These are phyloP conservation scores for Halocaridina rubra DNA, from an alignment of 2,888 invertebrate species.

Conservation along the genomic window DNA sequence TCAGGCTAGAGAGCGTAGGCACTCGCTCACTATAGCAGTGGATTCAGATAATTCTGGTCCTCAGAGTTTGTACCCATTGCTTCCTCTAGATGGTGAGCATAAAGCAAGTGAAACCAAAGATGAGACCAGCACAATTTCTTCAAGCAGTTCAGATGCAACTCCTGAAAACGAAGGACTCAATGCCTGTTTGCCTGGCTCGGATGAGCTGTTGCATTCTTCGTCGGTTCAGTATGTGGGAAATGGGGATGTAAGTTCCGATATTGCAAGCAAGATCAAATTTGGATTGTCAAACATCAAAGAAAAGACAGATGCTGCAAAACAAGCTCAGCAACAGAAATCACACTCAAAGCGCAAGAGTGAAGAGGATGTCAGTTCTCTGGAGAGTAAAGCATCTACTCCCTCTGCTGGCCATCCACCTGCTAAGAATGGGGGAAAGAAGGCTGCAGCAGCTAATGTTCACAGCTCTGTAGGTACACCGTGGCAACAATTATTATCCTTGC, in stretches of 20 bases:
- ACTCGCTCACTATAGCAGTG: conserved; percentile 48
- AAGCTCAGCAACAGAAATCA: background rate
- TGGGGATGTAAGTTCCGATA: conserved; percentile 10
- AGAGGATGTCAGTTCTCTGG: conserved; percentile 44
- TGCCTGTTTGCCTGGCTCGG: background rate
- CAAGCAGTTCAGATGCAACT: conserved; percentile 36
- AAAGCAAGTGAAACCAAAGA: conserved; percentile 27
- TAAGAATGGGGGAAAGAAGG: conserved; percentile 40
- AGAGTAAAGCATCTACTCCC: conserved; percentile 41
- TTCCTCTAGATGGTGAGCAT: conserved; percentile 1
- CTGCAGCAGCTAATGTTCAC: conserved; percentile 1
- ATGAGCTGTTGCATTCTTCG: conserved; percentile 15
- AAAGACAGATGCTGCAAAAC: background rate
- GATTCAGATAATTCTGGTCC: conserved; percentile 26
- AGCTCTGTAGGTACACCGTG: conserved; percentile 40
- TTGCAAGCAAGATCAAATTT: conserved; percentile 29
- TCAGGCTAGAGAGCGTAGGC: conserved; percentile 48
- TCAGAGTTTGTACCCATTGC: conserved; percentile 9
- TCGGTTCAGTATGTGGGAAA: conserved; percentile 18
- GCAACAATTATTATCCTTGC: conserved; percentile 69
- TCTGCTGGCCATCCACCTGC: conserved; percentile 27
- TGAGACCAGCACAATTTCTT: conserved; percentile 31
- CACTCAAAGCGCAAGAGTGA: conserved; percentile 46
- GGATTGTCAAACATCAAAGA: conserved; percentile 6
- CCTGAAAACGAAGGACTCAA: conserved; percentile 40